Percentiles rank a stretch among this genome's conserved stretches.
Conservation (phyloP, 2,888 invertebrate genomes). For the Rotaria sp. region DNA sequence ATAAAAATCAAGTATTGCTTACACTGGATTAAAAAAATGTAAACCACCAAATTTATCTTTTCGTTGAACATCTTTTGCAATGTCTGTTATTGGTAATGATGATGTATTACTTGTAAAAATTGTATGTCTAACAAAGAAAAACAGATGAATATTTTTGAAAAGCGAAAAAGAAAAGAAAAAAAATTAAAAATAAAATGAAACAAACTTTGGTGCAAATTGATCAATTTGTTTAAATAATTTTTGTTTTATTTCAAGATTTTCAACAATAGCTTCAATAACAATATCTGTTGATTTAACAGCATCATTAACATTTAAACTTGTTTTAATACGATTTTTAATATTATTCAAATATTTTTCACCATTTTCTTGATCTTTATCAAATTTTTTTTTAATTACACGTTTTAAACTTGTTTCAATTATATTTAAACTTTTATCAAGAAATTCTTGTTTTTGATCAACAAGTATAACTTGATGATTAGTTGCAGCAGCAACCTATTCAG, state of each 20-base stretch:
- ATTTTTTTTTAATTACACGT: constrained; percentile 70
- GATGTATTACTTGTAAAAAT: constrained; percentile 83
- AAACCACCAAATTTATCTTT: constrained; percentile 70
- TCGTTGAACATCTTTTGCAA: constrained; percentile 68
- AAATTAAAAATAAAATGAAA: no score
- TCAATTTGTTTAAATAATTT: constrained; percentile 70
- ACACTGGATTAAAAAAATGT: constrained; percentile 80
- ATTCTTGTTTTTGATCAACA: constrained; percentile 69
- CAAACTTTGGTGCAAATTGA: constrained; percentile 56
- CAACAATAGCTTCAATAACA: constrained; percentile 77
- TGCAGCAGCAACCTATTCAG: constrained; percentile 55
- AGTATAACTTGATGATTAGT: constrained; percentile 61
- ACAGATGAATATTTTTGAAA: no score
- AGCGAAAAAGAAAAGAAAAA: no score
- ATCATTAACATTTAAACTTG: constrained; percentile 62
- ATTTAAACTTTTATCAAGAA: constrained; percentile 67
- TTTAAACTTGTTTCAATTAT: constrained; percentile 67
- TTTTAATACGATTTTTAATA: constrained; percentile 62
- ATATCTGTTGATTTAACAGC: constrained; percentile 67
- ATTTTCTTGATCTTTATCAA: constrained; percentile 56
- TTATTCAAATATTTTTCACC: constrained; percentile 65
- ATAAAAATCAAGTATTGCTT: no score
- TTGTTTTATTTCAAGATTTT: constrained; percentile 71
- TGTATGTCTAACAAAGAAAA: constrained; percentile 61
- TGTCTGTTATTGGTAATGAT: constrained; percentile 74